Base-by-base conservation (phyloP, 2,888 invertebrate species). In the Crematogaster levior region DNA sequence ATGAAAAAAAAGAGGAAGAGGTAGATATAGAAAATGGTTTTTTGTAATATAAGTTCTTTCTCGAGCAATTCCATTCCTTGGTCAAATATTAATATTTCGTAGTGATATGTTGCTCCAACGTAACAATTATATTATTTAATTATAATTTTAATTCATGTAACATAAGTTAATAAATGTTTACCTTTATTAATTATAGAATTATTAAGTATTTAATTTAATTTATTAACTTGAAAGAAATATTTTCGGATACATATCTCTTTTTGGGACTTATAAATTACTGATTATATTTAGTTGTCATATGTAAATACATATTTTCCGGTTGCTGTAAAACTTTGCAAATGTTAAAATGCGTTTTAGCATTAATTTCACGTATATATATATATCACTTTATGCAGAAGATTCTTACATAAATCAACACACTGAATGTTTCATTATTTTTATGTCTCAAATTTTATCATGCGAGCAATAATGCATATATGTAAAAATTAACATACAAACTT, bases 81-180 rank as follows among this genome's bases (percentile, higher is more conserved):
- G 12, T 18, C 10, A 61, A 9, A 30, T 43, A 60, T 77, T 34
- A 53, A 30, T 18, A 43, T 77, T 53, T 21, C 12, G 10, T n/a
- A 51, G 15, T 82, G 85, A 88, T 88, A 86, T 85, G 84, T 88
- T 40, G 61, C 48, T 63, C 63, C 40, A 27, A 77, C 74, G 51
- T 75, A 68, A 15, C 51, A 81, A 46, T 18, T 46, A n/a, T n/a
- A n/a, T n/a, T n/a, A n/a, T n/a, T n/a, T 58, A 68, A 40, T 56
- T 63, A 82, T 70, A 70, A 27, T 43, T 60, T 72, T 34, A 40
- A 30, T 72, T 80, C 46, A 40, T 15, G 27, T 66, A 43, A 56
- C 40, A 60, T 9, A 77, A 51, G 21, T 37, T 70, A 61, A n/a
- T 37, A n/a, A 43, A 46, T 27, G 7, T 63, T 63, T 46, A 10